Conservation (phyloP, 2,113 vertebrate species). For the Centropristis striata region DNA sequence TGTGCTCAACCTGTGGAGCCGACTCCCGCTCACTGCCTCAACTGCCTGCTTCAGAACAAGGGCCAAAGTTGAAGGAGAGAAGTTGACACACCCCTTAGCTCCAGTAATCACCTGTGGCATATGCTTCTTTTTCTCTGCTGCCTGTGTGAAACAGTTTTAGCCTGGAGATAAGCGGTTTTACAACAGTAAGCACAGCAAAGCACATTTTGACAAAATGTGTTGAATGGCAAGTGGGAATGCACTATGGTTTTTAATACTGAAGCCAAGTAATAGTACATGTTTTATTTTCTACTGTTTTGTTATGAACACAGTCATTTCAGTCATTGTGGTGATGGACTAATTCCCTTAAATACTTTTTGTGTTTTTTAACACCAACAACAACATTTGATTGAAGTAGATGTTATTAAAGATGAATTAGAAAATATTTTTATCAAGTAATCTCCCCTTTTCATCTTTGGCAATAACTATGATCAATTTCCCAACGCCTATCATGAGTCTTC, state of each 20-base stretch:
- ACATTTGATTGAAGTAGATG: not conserved
- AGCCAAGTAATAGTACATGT: slow-evolving; percentile 10
- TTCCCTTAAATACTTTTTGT: slow-evolving; percentile 5
- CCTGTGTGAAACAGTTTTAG: slow-evolving; percentile 46
- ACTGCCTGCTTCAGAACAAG: slow-evolving; percentile 47
- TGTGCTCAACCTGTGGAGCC: slow-evolving; percentile 62
- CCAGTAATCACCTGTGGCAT: slow-evolving; percentile 57
- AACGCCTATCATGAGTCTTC: not conserved
- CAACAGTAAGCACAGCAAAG: slow-evolving; percentile 21
- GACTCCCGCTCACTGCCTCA: slow-evolving; percentile 42
- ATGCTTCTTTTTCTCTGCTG: slow-evolving; percentile 21
- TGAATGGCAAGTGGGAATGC: slow-evolving; percentile 41
- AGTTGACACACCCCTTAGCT: slow-evolving; percentile 58
- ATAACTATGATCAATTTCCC: not conserved
- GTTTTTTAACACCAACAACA: no score
- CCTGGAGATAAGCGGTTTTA: slow-evolving; percentile 42
- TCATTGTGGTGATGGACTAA: not conserved
- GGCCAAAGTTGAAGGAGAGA: slow-evolving; percentile 54
- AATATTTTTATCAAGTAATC: not conserved
- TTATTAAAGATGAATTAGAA: not conserved
- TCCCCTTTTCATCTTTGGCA: not conserved
- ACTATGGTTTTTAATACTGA: slow-evolving; percentile 10
- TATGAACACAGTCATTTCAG: not conserved
- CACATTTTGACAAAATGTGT: slow-evolving; percentile 31
- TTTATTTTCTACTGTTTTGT: slow-evolving; percentile 8